Evolutionary conservation across 1,140 invertebrate genomes (phyloP), one percentile per base, ranked within the genome.

Genomic region (Cydia fagiglandana): DNA sequence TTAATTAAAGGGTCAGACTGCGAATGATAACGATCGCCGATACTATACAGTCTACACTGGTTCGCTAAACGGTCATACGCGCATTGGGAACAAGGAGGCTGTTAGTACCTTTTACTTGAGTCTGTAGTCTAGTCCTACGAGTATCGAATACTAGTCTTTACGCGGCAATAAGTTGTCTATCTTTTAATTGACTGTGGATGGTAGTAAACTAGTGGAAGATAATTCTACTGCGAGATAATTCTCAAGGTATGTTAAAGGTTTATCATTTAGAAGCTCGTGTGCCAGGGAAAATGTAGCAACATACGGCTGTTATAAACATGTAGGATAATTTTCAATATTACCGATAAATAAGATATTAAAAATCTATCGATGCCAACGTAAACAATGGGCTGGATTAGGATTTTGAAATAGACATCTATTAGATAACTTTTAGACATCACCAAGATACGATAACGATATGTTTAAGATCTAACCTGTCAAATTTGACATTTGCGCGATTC

Each of bases 1-100:
- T 70, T 70, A 70, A 70, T 70, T 70, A 70, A 70, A 70, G 66
- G 66, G 66, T 70, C 66, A 70, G 66, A n/a, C 30, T 70, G 56
- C 10, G 50, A 68, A 70, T 38, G 66, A 70, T 70, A 70, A 38
- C 66, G 38, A 70, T 70, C 66, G 5, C n/a, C 66, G 66, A 70
- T 70, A 70, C 66, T 68, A 0, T 7, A 56, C 15, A 28, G 28
- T 30, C 30, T 30, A 30, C 30, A 15, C 47, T 0, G 12, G 20
- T 24, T 20, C 9, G 17, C 56, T 61, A 24, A 24, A 61, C 20
- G 9, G 56, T 17, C 53, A 15, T 56, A 56, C 15, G n/a, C 1
- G 53, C 15, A 56, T 20, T n/a, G 5, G 3, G n/a, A 53, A 56
- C 15, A 24, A 10, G 56, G 9, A 61, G 50, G 50, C 56, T 10